Evolutionary conservation across 2,888 invertebrate species (phyloP), one percentile per base, ranked within the genome.

Genomic region (Oxycera nigricornis): DNA sequence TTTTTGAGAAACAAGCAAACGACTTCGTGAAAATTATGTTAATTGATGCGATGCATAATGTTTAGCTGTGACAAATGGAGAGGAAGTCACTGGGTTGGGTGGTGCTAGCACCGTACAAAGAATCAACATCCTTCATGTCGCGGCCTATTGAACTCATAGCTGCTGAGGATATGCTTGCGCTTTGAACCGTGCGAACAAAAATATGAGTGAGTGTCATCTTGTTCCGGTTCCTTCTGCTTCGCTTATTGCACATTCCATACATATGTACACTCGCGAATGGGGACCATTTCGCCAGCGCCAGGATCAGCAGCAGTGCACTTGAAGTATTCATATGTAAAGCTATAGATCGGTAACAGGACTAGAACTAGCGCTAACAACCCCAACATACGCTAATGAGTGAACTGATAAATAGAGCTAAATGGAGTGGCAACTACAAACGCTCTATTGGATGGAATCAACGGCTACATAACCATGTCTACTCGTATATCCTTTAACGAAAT

Each of bases 1-100:
- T n/a, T 65, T 41, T 65, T 41, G 39, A 7, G n/a, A 61, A 41
- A 65, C 65, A 39, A 65, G 39, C 24, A 24, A 65, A 50, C 50
- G 55, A 30, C 70, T 52, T 55, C 55, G 52, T 70, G 70, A 24
- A 70, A 70, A 70, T 70, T 70, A 70, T 70, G 70, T 70, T 70
- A 70, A 70, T 70, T 70, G 70, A 70, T 55, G 70, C 22, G 28
- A 28, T 70, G 55, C 55, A 70, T 35, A 30, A 22, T 17, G 35
- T 68, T 68, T 28, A 68, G 50, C 28, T 17, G 46, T 68, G 67
- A 68, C 67, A 68, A 68, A 68, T 68, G 46, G 46, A 61, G 31
- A 50, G 24, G 26, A 68, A 50, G n/a, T 46, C 39, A 24, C 41
- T 9, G 26, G 24, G n/a, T n/a, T n/a, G n/a, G n/a, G n/a, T n/a